Conservation (phyloP, 2,888 invertebrate species). For the Subacronicta megacephala region DNA sequence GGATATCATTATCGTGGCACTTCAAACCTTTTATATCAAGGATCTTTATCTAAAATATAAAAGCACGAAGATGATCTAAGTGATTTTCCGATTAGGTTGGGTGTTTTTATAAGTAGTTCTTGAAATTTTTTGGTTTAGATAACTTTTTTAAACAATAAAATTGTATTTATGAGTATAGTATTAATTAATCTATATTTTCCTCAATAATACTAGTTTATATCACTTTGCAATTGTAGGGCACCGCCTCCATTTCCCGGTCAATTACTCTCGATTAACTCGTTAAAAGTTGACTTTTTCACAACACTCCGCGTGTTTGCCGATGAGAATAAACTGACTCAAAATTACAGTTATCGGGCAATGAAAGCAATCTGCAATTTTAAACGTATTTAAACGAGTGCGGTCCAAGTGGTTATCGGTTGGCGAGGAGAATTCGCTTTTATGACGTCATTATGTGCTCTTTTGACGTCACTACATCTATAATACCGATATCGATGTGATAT, state of each 20-base stretch:
- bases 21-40: slow-evolving; percentile 10
- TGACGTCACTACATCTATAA: slow-evolving; percentile 10
- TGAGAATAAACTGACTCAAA: slow-evolving; percentile 34
- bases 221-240: slow-evolving; percentile 20
- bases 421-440: slow-evolving; percentile 62
- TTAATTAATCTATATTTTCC: too few species aligned
- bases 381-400: slow-evolving; percentile 57
- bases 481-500: neutral
- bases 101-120: neutral
- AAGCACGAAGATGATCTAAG: neutral
- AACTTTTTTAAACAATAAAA: neutral
- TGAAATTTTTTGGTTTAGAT: neutral
- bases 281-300: slow-evolving; percentile 47
- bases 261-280: slow-evolving; percentile 43
- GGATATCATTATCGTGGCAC: slow-evolving; percentile 2
- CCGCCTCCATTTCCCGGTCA: slow-evolving; percentile 26
- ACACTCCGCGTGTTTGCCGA: slow-evolving; percentile 18
- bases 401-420: slow-evolving; percentile 59
- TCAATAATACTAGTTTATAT: too few species aligned
- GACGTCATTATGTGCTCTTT: slow-evolving; percentile 59
- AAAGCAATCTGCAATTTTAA: slow-evolving; percentile 56
- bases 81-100: too few species aligned
- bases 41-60: too few species aligned
- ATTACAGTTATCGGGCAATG: slow-evolving; percentile 50
- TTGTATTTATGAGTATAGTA: too few species aligned